These are phyloP conservation scores for Drosophila ogumai DNA, from an alignment of 1,140 invertebrate species.

Conservation along the genomic window DNA sequence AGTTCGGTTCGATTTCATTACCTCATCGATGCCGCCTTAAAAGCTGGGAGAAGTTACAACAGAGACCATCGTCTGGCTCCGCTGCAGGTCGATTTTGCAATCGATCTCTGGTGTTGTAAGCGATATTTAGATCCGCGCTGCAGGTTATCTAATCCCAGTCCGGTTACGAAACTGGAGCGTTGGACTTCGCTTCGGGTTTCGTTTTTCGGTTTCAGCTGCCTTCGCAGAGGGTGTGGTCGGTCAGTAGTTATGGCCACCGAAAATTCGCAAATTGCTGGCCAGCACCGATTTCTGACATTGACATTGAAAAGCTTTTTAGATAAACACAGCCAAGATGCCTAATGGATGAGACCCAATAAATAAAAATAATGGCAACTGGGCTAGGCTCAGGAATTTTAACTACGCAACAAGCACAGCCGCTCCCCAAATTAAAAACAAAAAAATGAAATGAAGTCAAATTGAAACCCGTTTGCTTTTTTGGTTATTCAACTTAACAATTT, in stretches of 20 bases:
- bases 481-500: slow-evolving; percentile 68
- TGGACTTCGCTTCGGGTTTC: slow-evolving; percentile 12
- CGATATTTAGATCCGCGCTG: slow-evolving; percentile 57
- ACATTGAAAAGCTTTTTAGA: slow-evolving; percentile 68
- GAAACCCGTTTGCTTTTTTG: slow-evolving; percentile 57
- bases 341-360: slow-evolving; percentile 35
- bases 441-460: slow-evolving; percentile 36
- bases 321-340: slow-evolving; percentile 27
- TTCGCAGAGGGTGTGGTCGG: slow-evolving; percentile 30
- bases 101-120: slow-evolving; percentile 33
- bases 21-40: slow-evolving; percentile 75
- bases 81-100: slow-evolving; percentile 64
- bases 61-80: slow-evolving; percentile 59
- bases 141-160: slow-evolving; percentile 41
- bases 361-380: slow-evolving; percentile 9
- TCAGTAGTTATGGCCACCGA: neutral
- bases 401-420: slow-evolving; percentile 52
- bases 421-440: slow-evolving; percentile 33
- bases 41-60: slow-evolving; percentile 73
- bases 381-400: slow-evolving; percentile 56
- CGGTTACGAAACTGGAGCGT: slow-evolving; percentile 29
- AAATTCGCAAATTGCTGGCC: slow-evolving; percentile 12
- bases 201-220: neutral
- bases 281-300: slow-evolving; percentile 66
- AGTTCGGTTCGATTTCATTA: slow-evolving; percentile 72